Base-by-base conservation (phyloP, 2,113 vertebrate genomes). In the Ptilonorhynchus violaceus region DNA sequence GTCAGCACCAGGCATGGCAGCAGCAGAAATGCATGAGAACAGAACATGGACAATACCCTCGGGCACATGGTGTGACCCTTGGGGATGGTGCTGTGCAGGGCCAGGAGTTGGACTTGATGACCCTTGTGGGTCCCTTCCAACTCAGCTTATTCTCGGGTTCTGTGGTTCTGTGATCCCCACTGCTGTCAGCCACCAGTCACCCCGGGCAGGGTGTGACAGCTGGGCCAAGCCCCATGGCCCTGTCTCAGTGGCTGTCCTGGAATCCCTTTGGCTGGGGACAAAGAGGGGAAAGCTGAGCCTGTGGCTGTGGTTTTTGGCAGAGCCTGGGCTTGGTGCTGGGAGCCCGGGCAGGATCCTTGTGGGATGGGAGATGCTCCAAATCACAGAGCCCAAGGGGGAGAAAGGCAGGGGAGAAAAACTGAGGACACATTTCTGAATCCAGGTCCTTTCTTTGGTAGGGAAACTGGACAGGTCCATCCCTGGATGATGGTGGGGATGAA, bases 181-280 rank as follows among this genome's bases (percentile, higher is more conserved):
- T 35, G 2, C 24, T 8, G n/a, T 7, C 82, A 33, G 15, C 62
- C 42, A 1, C 30, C 35, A 11, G 9, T 2, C 3, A 30, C 23
- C 68, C 6, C 50, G 52, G 49, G 24, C 49, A 50, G 49, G 49
- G 49, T 5, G 0, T 15, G 63, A 39, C 56, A 42, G 39, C 6
- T 22, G 1, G 74, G 46, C 31, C 52, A 31, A 23, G 2, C 64
- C 53, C 23, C 15, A 0, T 0, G 18, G 37, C 7, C 14, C 37
- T 24, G 20, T 4, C 27, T 2, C 31, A 3, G 67, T 0, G 5
- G 4, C 30, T 55, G 17, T 20, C 23, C 82, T 11, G 39, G 47
- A 23, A 23, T 21, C 0, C 0, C 53, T 24, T 33, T 1, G 1
- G 6, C 9, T 37, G 2, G 2, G 46, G 22, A 10, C 35, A 21